A percentile compares a stretch with the other conserved stretches of the same genome.
Conservation (phyloP, 2,113 vertebrate species). For the Daubentonia madagascariensis region DNA sequence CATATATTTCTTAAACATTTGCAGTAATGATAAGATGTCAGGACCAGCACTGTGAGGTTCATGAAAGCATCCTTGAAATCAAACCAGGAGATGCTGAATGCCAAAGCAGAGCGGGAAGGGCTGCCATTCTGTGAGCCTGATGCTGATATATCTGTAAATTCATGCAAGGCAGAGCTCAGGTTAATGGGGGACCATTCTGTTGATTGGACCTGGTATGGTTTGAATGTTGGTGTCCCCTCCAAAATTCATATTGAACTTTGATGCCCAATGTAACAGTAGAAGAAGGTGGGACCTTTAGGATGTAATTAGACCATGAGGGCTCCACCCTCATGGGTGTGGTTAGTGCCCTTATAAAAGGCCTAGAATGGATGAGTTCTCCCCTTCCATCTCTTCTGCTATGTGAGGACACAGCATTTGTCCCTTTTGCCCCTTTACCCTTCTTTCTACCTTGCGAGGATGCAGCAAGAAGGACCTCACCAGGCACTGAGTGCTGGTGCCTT, state of each 20-base stretch:
- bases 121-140: neutral
- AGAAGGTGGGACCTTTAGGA: neutral
- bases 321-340: neutral
- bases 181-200: neutral
- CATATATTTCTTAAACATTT: slow-evolving; percentile 14
- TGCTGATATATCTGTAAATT: neutral
- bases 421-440: neutral
- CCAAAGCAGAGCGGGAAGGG: neutral
- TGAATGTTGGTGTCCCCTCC: neutral
- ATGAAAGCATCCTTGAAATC: neutral
- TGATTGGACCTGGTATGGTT: neutral
- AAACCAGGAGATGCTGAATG: neutral
- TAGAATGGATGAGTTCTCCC: neutral
- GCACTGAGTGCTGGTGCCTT: neutral
- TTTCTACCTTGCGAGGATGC: neutral
- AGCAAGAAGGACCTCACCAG: neutral
- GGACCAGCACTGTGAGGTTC: neutral
- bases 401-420: too few species aligned
- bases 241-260: neutral
- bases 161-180: neutral
- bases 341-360: neutral
- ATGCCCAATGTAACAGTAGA: neutral
- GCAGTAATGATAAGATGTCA: neutral
- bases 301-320: neutral
- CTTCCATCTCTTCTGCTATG: neutral